Evolutionary conservation across 2,113 vertebrate genomes (phyloP).

Genomic region (Jaculus jaculus): DNA sequence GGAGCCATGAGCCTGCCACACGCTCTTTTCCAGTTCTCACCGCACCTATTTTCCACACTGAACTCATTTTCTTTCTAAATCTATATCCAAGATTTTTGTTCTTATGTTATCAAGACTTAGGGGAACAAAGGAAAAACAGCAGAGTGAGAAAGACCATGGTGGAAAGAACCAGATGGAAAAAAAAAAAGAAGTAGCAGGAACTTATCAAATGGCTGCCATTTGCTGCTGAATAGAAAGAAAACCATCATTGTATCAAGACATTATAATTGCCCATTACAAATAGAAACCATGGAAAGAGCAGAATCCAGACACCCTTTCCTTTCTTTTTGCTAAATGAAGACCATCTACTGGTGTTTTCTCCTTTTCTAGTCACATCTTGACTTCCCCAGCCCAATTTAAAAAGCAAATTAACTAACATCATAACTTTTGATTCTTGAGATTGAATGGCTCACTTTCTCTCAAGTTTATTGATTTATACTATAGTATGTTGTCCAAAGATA

Average conservation of each 20-base stretch:
- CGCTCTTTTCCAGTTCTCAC: constrained; percentile 52
- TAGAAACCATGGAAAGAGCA: constrained; percentile 49
- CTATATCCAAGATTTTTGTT: constrained; percentile 46
- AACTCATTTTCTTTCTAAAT: constrained; percentile 77
- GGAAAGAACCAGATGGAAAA: constrained; percentile 39
- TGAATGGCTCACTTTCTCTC: not conserved
- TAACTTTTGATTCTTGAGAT: constrained; percentile 44
- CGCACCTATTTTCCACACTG: constrained; percentile 51
- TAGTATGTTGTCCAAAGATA: constrained; percentile 9
- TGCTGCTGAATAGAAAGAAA: constrained; percentile 26
- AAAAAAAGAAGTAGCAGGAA: constrained; percentile 22
- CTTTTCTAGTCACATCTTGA: constrained; percentile 1
- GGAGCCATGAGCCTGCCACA: constrained; percentile 46
- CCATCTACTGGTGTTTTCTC: not conserved
- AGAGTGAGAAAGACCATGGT: constrained; percentile 34
- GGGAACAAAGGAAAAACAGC: constrained; percentile 40
- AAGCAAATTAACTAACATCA: not conserved
- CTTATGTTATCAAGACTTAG: constrained; percentile 60
- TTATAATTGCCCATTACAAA: constrained; percentile 43
- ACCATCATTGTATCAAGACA: constrained; percentile 35
- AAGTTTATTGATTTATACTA: not conserved
- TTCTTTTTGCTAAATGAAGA: constrained; percentile 26
- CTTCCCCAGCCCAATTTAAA: not conserved
- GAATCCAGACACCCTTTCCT: not conserved
- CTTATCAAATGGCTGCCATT: constrained; percentile 60